Evolutionary conservation across 2,888 invertebrate genomes (phyloP).

Genomic region (Patella ulyssiponensis): DNA sequence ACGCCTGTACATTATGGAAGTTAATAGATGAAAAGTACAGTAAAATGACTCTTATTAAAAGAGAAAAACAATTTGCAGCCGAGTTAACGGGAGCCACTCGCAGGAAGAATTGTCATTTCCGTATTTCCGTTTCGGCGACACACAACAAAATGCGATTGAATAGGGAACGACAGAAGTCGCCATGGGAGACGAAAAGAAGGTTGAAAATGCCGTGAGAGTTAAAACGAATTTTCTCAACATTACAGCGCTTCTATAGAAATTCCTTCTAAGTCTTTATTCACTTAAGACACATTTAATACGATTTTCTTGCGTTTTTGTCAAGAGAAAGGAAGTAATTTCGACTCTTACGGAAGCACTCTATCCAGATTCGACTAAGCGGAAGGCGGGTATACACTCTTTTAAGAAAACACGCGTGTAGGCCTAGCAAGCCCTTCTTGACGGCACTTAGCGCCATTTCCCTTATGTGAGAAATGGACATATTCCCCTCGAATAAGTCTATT

Average conservation of each 20-base stretch:
- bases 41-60: background rate
- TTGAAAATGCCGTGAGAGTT: constrained; percentile 8
- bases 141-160: constrained; percentile 9
- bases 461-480: constrained; percentile 30
- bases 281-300: constrained; percentile 29
- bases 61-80: constrained; percentile 9
- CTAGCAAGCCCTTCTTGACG: constrained; percentile 21
- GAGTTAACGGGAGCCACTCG: constrained; percentile 2
- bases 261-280: constrained; percentile 9
- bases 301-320: constrained; percentile 24
- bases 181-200: background rate
- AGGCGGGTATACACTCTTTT: constrained; percentile 27
- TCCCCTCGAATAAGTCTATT: constrained; percentile 16
- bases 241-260: constrained; percentile 9
- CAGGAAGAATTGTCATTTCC: constrained; percentile 10
- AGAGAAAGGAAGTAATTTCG: constrained; percentile 28
- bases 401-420: constrained; percentile 25
- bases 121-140: constrained; percentile 1
- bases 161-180: constrained; percentile 7
- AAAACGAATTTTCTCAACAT: constrained; percentile 12
- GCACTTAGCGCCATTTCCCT: constrained; percentile 28
- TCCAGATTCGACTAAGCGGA: constrained; percentile 28
- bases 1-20: background rate
- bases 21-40: background rate
- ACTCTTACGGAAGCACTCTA: constrained; percentile 24